A percentile compares a stretch with the other conserved stretches of the same genome.
Evolutionary conservation across 2,888 invertebrate species (phyloP).

Genomic region (Noctua fimbriata): DNA sequence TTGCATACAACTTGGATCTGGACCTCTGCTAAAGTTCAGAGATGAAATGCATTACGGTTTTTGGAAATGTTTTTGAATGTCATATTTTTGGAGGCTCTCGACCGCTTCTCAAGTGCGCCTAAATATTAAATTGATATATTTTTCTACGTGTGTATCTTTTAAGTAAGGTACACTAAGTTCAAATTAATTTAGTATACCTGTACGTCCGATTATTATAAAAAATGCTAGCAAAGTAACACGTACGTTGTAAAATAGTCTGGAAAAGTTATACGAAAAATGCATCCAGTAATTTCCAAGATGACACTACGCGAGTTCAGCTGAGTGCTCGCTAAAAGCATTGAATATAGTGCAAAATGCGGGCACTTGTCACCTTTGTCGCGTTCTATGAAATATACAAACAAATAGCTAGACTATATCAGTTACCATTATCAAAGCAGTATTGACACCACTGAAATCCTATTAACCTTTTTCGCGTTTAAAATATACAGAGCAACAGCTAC

Average conservation of each 20-base stretch:
- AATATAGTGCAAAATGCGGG: conserved; percentile 40
- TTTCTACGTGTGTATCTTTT: neutral
- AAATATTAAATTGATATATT: neutral
- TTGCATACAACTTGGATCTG: neutral
- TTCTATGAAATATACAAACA: conserved; percentile 16
- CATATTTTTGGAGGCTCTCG: neutral
- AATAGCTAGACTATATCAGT: conserved; percentile 1
- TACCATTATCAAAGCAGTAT: neutral
- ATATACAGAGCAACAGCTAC: conserved; percentile 12
- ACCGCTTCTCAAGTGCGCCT: neutral
- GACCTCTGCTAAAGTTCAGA: neutral
- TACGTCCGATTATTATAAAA: neutral
- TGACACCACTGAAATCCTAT: neutral
- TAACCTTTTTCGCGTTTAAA: neutral
- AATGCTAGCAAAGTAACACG: neutral
- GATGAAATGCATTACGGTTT: neutral
- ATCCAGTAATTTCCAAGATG: conserved; percentile 47
- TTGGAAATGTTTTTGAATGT: neutral
- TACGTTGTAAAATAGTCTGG: conserved; percentile 14
- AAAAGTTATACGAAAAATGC: conserved; percentile 26
- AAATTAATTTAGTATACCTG: too few species aligned
- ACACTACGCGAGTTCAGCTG: conserved; percentile 30
- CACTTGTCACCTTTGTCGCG: conserved; percentile 12
- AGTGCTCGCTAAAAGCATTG: conserved; percentile 61
- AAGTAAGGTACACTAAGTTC: neutral